These are phyloP conservation scores for Seira musarum DNA, from an alignment of 2,888 invertebrate genomes.

Conservation along the genomic window DNA sequence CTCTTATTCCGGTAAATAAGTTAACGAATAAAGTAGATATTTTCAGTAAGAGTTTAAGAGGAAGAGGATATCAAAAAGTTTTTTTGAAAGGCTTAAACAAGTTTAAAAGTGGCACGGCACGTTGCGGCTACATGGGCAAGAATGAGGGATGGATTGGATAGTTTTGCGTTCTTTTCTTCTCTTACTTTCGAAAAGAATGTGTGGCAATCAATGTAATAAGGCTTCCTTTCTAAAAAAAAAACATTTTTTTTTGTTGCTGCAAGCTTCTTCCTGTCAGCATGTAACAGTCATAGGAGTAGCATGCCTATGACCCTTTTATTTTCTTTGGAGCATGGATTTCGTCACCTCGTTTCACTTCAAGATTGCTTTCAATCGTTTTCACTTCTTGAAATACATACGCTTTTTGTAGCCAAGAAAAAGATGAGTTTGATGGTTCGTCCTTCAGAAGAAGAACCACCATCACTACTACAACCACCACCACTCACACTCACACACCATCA, in stretches of 20 bases:
- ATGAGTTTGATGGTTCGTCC: slow-evolving; percentile 15
- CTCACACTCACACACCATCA: background rate
- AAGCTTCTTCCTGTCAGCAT: background rate
- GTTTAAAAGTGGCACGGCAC: too few species aligned
- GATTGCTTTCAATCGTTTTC: slow-evolving; percentile 10
- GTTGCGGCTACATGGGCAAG: too few species aligned
- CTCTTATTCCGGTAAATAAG: background rate
- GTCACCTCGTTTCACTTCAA: slow-evolving; percentile 7
- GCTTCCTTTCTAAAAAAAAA: background rate
- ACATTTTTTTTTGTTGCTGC: background rate
- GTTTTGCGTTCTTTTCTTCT: too few species aligned
- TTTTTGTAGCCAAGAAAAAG: slow-evolving; percentile 3
- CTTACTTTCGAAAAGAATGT: too few species aligned
- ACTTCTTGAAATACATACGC: background rate
- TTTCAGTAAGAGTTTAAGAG: too few species aligned
- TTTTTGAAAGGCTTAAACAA: too few species aligned
- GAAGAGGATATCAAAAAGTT: too few species aligned
- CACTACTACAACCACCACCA: too few species aligned
- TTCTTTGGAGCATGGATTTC: slow-evolving; percentile 9
- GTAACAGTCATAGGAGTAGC: background rate
- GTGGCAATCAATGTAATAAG: slow-evolving; percentile 4
- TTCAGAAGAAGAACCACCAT: too few species aligned
- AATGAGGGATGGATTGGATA: too few species aligned
- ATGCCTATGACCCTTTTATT: slow-evolving; percentile 10
- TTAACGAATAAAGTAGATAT: background rate